Evolutionary conservation across 2,113 vertebrate species (phyloP), one percentile per base, ranked within the genome.

Genomic region (Rhabdomys dilectus): DNA sequence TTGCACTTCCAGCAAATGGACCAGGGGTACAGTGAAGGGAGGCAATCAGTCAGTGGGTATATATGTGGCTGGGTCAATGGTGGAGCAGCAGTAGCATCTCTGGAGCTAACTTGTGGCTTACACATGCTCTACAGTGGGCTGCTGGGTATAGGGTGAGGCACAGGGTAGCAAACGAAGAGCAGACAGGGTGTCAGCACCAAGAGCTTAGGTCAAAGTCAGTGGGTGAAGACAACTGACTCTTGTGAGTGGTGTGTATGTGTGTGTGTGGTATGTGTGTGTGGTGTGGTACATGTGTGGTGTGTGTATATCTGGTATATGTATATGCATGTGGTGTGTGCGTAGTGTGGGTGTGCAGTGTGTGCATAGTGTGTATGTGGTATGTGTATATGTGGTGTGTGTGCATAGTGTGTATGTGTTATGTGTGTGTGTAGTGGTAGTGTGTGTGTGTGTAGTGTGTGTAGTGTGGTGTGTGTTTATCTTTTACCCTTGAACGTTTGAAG

Each of bases 1-100:
- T 7, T 92, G 70, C 26, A 39, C 13, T 11, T 17, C 34, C 17
- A 21, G 42, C 34, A 53, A 64, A 82, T 24, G 22, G 13, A n/a
- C 22, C 51, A 68, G 51, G 51, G 58, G 81, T 29, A 60, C 31
- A 34, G 62, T 39, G 26, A 51, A 15, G 66, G 36, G 66, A 91
- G 87, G 26, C 8, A 10, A 51, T 16, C 51, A 17, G 5, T 82
- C 29, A 42, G 66, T 26, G 4, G 16, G 84, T 66, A 73, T n/a
- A 42, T 73, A 34, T 31, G n/a, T 86, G 76, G 34, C 58, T 64
- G 29, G 75, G 29, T 22, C 24, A 34, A 1, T 0, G n/a, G 62
- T 48, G 3, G 34, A 16, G 16, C 15, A 16, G 16, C 15, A 15
- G 4, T 5, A 0, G 66, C 5, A 1, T 60, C 5, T 15, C n/a